Conservation (phyloP, 2,797 vertebrate genomes). For the Phoxinus dragarum region DNA sequence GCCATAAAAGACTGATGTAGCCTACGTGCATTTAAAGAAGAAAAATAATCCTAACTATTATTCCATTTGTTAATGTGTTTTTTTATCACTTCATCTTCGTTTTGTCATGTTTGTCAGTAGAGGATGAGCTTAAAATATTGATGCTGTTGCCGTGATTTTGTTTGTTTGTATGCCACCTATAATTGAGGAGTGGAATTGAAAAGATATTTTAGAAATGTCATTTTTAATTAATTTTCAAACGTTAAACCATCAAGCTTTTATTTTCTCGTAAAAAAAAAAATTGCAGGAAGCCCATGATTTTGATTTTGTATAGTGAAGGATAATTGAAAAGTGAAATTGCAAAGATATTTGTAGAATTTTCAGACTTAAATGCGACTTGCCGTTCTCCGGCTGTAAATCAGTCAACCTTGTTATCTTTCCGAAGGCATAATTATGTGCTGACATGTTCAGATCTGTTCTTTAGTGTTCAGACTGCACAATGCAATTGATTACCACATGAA, state of each 20-base stretch:
- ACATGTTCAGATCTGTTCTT: not conserved
- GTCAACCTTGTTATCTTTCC: not conserved
- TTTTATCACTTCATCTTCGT: not conserved
- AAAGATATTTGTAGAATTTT: not conserved
- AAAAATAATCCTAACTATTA: too few relatives aligned
- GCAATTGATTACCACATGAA: not conserved
- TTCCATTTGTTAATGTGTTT: not conserved
- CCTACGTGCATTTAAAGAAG: not conserved
- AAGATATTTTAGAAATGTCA: not conserved
- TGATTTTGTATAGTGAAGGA: not conserved
- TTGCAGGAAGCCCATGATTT: not conserved
- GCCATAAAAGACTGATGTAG: not conserved
- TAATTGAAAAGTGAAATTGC: not conserved
- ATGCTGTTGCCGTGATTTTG: not conserved
- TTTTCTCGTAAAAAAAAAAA: not conserved
- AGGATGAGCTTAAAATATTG: not conserved
- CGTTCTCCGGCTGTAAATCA: not conserved
- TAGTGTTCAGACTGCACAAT: not conserved
- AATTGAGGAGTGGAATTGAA: not conserved
- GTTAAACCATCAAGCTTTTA: not conserved
- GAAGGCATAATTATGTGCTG: not conserved
- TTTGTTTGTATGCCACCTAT: not conserved
- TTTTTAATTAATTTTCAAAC: not conserved
- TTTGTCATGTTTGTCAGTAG: not conserved
- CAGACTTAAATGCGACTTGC: not conserved